Percentiles rank a stretch among this genome's conserved stretches.
Conservation (phyloP, 2,113 vertebrate species). For the Platichthys flesus region DNA sequence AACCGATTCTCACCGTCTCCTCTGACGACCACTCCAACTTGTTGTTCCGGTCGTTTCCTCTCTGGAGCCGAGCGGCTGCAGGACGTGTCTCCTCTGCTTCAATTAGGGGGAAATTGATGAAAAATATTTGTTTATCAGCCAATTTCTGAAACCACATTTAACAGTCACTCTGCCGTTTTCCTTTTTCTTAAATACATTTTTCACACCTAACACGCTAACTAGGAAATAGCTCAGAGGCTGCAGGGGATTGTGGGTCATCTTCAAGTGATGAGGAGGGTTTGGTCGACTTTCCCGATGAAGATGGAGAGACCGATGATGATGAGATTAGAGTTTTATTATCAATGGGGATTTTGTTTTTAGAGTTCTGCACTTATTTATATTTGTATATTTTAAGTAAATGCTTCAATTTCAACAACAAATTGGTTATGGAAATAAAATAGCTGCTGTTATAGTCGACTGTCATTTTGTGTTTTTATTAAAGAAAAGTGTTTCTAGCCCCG, state of each 20-base stretch:
- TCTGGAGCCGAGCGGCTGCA: background rate
- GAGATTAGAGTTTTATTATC: no score
- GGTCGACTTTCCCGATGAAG: no score
- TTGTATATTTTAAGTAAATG: no score
- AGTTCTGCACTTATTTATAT: no score
- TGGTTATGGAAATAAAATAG: no score
- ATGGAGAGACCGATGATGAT: no score
- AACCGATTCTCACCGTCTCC: background rate
- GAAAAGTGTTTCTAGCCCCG: no score
- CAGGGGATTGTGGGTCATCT: slow-evolving; percentile 15
- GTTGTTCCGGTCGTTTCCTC: background rate
- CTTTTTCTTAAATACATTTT: background rate
- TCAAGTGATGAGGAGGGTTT: background rate
- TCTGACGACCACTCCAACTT: background rate
- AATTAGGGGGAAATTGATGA: background rate
- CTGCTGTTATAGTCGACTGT: no score
- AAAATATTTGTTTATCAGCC: background rate
- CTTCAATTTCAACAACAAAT: no score
- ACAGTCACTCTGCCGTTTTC: background rate
- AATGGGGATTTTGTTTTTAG: no score
- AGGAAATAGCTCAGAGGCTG: background rate
- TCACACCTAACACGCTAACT: background rate
- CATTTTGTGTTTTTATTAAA: no score
- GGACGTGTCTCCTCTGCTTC: background rate
- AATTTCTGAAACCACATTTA: background rate